Evolutionary conservation across 2,797 vertebrate genomes (phyloP).

Genomic region (Malacoctenus gilli): DNA sequence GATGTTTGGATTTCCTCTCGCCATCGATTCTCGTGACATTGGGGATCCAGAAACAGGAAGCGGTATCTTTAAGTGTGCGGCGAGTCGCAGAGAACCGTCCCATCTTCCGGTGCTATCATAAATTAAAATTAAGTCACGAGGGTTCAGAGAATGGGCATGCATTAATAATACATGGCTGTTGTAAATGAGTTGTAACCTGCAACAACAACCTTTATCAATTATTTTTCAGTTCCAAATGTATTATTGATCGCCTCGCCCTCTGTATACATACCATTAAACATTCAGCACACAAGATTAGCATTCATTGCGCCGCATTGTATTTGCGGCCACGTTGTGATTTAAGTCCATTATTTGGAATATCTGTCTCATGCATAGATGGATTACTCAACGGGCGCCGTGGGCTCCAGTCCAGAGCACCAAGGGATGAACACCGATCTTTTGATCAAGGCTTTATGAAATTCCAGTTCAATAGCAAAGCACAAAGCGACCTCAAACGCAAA

Average conservation of each 20-base stretch:
- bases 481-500: too few relatives aligned
- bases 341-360: too few relatives aligned
- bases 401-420: too few relatives aligned
- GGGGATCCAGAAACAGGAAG: conserved; percentile 11
- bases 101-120: conserved; percentile 1
- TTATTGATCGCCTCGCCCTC: neutral
- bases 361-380: too few relatives aligned
- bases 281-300: neutral
- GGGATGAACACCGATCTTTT: too few relatives aligned
- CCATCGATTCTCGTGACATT: conserved; percentile 4
- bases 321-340: too few relatives aligned
- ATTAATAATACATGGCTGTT: neutral
- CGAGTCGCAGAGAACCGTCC: conserved; percentile 8
- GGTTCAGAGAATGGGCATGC: neutral
- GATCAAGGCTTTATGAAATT: too few relatives aligned
- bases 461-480: too few relatives aligned
- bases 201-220: neutral
- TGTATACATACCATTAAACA: neutral
- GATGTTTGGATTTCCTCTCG: conserved; percentile 6
- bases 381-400: too few relatives aligned
- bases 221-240: neutral
- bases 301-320: too few relatives aligned
- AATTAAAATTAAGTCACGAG: neutral
- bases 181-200: neutral
- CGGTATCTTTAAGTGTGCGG: conserved; percentile 6